Percentiles rank a stretch among this genome's conserved stretches.
These are phyloP conservation scores for Anoncus sp. DNA, from an alignment of 2,888 invertebrate species.

Conservation along the genomic window DNA sequence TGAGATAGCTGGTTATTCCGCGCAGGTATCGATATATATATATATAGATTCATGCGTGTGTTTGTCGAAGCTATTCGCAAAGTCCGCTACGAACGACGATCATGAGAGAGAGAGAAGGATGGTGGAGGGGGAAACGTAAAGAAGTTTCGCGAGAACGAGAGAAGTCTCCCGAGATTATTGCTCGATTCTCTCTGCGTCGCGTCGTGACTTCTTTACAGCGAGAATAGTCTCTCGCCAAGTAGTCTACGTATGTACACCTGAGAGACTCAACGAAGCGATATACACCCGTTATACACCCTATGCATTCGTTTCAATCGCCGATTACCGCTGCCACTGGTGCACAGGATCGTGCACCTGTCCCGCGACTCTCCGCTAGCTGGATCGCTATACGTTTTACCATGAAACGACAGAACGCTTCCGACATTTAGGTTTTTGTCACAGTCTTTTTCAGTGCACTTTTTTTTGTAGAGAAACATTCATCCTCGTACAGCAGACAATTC, in stretches of 20 bases:
- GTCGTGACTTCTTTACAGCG: slow-evolving; percentile 7
- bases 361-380: slow-evolving; percentile 56
- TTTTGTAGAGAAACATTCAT: slow-evolving; percentile 30
- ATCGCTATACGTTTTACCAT: slow-evolving; percentile 57
- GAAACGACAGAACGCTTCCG: slow-evolving; percentile 64
- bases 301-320: slow-evolving; percentile 52
- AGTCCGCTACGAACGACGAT: no score
- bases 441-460: slow-evolving; percentile 2
- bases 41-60: no score
- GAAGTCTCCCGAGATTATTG: slow-evolving; percentile 71
- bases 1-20: no score
- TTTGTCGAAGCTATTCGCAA: no score
- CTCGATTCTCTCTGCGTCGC: slow-evolving; percentile 40
- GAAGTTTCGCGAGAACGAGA: slow-evolving; percentile 52
- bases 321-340: slow-evolving; percentile 46
- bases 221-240: slow-evolving; percentile 24
- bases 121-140: no score
- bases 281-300: slow-evolving; percentile 23
- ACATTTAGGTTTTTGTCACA: slow-evolving; percentile 58
- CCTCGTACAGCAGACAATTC: slow-evolving; percentile 2
- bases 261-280: slow-evolving; percentile 36
- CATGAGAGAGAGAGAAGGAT: no score
- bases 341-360: slow-evolving; percentile 65
- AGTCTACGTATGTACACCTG: not conserved
- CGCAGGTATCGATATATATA: no score